Base-by-base conservation (phyloP, 2,888 invertebrate genomes). In the Stictocephala bisonia region DNA sequence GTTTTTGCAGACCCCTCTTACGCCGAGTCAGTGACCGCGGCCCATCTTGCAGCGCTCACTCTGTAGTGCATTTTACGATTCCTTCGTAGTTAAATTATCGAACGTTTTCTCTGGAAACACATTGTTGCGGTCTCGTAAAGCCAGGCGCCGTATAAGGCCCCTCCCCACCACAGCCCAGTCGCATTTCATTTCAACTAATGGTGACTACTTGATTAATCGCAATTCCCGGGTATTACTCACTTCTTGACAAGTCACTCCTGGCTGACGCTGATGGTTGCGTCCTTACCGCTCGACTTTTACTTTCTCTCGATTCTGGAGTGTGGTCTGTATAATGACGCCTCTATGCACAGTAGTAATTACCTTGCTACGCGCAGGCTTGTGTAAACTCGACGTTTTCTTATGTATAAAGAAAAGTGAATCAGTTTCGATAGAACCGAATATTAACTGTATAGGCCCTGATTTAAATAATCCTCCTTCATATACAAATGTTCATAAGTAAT, bases 71-170 rank as follows among this genome's bases (percentile, higher is more conserved):
- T 50, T 72, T 71, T 71, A 71, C 70, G 70, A 58, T 41, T 58
- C 58, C 58, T 18, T 44, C 15, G 58, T 58, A 58, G 70, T 71
- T 71, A 71, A 71, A 71, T 71, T 71, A 71, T 71, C 70, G 58
- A 71, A 71, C 58, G 70, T 71, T 71, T 71, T 71, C 70, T 58
- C 58, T 71, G 58, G 58, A 56, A 71, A 71, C 70, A 71, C 70
- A 71, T 71, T 71, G 70, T 71, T 71, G 70, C 56, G 58, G 71
- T 50, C 15, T 41, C 72, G 66, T 72, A 64, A 64, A 53, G 48
- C 64, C 64, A 64, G 64, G 64, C 64, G 72, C 66, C 72, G 35
- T 72, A 64, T 72, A 64, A 64, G 66, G 64, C 35, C 35, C 51
- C 22, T n/a, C 50, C 18, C 53, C 29, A 6, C 27, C 26, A 18